Base-by-base conservation (phyloP, 2,113 vertebrate species). In the Hystrix cristata region DNA sequence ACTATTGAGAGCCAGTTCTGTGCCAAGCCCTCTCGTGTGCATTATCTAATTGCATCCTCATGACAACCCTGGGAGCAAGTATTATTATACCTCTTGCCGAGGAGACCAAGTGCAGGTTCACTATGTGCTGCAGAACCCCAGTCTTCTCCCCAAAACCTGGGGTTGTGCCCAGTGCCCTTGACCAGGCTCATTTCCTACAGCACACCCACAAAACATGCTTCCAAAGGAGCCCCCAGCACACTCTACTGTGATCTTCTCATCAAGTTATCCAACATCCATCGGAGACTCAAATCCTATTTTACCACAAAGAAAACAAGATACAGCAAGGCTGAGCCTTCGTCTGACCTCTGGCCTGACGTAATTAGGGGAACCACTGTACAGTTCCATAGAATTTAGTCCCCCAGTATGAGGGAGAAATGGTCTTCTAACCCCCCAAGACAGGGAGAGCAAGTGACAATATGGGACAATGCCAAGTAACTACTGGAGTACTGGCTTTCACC, bases 31-130 rank as follows among this genome's bases (percentile, higher is more conserved):
- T 87, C 94, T 84, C 67, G 78, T 57, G 64, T 72, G 80, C 25
- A 91, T 69, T 93, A 80, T 88, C 85, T 97, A 96, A 96, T 4
- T 95, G 71, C 74, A 90, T 87, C 89, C 94, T 96, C 90, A 84
- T 95, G 91, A 93, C 84, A 90, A 67, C 13, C 79, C 95, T 86
- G 67, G 53, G 55, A 96, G 53, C n/a, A 60, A 96, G 72, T 83
- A 64, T 53, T 79, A 78, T 43, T 74, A 94, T 29, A 91, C 38
- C 57, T 65, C 89, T 80, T 69, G 16, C 43, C 7, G 4, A n/a
- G 53, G 59, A n/a, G 65, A n/a, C 53, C 65, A 62, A 74, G 57
- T 4, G 12, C 76, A 96, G 82, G 84, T 48, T 89, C 81, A 10
- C 23, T 53, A 14, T 57, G 62, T 90, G 88, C 65, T 81, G 83